Conservation (phyloP, 2,888 invertebrate genomes). For the Ophion costatus region DNA sequence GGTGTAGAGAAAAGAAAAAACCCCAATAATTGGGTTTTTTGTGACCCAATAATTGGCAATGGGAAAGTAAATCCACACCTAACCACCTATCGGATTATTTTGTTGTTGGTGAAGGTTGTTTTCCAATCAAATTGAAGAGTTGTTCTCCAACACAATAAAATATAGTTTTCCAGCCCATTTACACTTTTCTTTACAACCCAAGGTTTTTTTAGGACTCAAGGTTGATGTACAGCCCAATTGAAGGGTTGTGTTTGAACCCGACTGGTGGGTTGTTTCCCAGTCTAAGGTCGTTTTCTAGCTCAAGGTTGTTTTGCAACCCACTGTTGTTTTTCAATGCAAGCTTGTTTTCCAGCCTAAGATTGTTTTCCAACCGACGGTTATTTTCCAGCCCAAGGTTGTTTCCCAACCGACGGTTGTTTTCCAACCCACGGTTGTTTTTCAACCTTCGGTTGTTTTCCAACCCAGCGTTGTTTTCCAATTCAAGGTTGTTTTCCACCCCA, state of each 20-base stretch:
- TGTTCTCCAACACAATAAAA: too few relatives aligned
- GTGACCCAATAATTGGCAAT: not conserved
- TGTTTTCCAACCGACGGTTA: too few relatives aligned
- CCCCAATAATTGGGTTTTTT: too few relatives aligned
- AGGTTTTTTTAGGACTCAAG: not conserved
- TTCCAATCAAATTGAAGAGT: not conserved
- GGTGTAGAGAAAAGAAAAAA: not conserved
- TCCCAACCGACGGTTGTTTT: too few relatives aligned
- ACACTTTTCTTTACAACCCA: too few relatives aligned
- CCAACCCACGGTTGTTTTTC: not conserved
- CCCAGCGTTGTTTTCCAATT: not conserved
- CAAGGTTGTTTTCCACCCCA: not conserved
- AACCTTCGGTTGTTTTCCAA: too few relatives aligned
- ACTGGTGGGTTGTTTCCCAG: not conserved
- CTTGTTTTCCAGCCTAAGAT: too few relatives aligned
- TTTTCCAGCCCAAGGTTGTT: too few relatives aligned
- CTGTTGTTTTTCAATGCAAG: too few relatives aligned
- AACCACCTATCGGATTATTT: not conserved
- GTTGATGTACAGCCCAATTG: not conserved
- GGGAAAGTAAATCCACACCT: not conserved
- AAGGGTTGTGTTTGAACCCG: not conserved
- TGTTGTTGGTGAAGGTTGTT: not conserved
- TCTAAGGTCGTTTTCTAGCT: not conserved
- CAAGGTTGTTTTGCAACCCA: too few relatives aligned
- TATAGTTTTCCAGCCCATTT: not conserved